Evolutionary conservation across 2,797 vertebrate genomes (phyloP), one percentile per base, ranked within the genome.

Genomic region (Cynodonichthys magdalenae): DNA sequence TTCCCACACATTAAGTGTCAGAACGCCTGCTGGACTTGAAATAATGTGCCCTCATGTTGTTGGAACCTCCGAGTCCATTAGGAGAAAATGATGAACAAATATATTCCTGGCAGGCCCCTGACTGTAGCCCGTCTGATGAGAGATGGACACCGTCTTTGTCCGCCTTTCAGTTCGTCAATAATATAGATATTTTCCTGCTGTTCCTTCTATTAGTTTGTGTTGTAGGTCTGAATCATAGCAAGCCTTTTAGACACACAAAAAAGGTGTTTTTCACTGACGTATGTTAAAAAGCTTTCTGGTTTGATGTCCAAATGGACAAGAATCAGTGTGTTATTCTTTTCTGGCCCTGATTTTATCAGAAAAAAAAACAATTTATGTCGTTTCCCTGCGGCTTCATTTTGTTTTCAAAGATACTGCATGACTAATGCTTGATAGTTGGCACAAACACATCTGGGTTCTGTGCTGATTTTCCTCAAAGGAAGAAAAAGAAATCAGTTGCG

Each of bases 111-210:
- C 18, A 48, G 46, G 19, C 3, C 10, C 46, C 19, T 47, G 9
- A 19, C 8, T 47, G 45, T 46, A 46, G 17, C 45, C 19, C 19
- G 10, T 48, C 46, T 48, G 18, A 20, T 48, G 44, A 60, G 20
- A 15, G 5, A 31, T 28, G 53, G 39, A 44, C 20, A 6, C 19
- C 7, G 3, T 2, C 36, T 27, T 55, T 55, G 12, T 55, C 41
- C 27, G 15, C 28, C 15, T 10, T 11, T 28, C 41, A 44, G 46
- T 48, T 19, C 19, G 20, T 48, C 46, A 48, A 42, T 44, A 56
- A 28, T 27, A 44, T 56, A 20, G 46, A 48, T 20, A 20, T 44
- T 56, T 42, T 44, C 54, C 24, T 56, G 42, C 54, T 44, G 15
- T 17, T 41, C 6, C 15, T 28, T 14, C 27, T 56, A 44, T 56